Base-by-base conservation (phyloP, 1,140 invertebrate genomes). In the Aphis craccivora region DNA sequence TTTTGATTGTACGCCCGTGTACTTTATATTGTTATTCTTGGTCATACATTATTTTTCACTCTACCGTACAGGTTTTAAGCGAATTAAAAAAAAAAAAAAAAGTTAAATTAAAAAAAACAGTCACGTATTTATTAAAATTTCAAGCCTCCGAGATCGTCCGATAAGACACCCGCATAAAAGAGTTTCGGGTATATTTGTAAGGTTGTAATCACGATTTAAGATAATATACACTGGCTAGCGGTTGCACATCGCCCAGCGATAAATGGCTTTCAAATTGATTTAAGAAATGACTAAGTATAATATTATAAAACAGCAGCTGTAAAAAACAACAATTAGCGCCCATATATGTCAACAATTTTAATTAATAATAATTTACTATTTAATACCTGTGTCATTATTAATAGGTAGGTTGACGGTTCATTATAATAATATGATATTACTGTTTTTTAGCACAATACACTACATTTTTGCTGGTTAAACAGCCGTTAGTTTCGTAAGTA, bases 1-100 rank as follows among this genome's bases (percentile, higher is more conserved):
- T 90, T 90, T 67, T 40, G 89, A 90, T 67, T 43, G 53, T 67
- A n/a, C 53, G 53, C 53, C 53, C 89, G 89, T 60, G 51, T 37
- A 55, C 51, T 89, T 53, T 35, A 53, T 89, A 89, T 89, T 89
- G 51, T 89, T 55, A 55, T 89, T 55, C 88, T 89, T 35, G 88
- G 2, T 9, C n/a, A 22, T 89, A 89, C 88, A 53, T 40, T 89
- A 55, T 53, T 89, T 55, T 89, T 55, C 48, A 89, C 87, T 88
- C 87, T 51, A 1, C n/a, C 87, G n/a, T 35, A n/a, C 45, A 20
- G 48, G 48, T 88, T 35, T 53, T 22, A 23, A 51, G n/a, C 8
- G 22, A 88, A 88, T 88, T 88, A 88, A 48, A 51, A 88, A 25
- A 84, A 48, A 87, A 48, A 43, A 23, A 35, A 37, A 51, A 45